Percentiles rank a stretch among this genome's conserved stretches.
phyloP scores from a whole-genome alignment of 2,113 vertebrate genomes.

The Pipa parva region DNA sequence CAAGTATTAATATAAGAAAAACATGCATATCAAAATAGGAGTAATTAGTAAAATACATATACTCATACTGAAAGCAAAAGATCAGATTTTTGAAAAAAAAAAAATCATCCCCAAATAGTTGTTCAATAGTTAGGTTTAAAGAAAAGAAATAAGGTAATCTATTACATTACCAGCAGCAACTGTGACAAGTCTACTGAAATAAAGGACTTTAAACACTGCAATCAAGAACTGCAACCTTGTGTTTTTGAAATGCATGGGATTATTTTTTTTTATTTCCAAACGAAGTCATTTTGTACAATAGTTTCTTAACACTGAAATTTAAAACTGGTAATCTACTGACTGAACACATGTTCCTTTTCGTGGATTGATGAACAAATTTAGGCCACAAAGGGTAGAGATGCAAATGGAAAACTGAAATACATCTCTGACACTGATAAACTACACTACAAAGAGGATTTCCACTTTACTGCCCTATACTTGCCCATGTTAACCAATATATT shows the following conservation, averaged over 20 bases:
- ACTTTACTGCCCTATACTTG: constrained; percentile 59
- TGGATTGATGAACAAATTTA: constrained; percentile 68
- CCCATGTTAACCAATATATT: constrained; percentile 69
- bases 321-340: constrained; percentile 71
- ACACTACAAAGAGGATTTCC: constrained; percentile 51
- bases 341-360: constrained; percentile 61
- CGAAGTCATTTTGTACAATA: neutral
- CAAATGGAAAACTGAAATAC: constrained; percentile 62
- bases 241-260: neutral
- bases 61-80: too few relatives aligned
- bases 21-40: too few relatives aligned
- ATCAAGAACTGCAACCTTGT: too few relatives aligned
- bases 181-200: too few relatives aligned
- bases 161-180: too few relatives aligned
- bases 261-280: neutral
- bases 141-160: too few relatives aligned
- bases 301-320: constrained; percentile 68
- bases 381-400: constrained; percentile 72
- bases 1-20: too few relatives aligned
- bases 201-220: too few relatives aligned
- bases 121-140: too few relatives aligned
- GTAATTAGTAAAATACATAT: too few relatives aligned
- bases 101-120: too few relatives aligned
- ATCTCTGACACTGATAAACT: constrained; percentile 68
- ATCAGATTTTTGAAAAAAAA: too few relatives aligned